Conservation (phyloP, 2,888 invertebrate genomes). For the Athalia rosae region DNA sequence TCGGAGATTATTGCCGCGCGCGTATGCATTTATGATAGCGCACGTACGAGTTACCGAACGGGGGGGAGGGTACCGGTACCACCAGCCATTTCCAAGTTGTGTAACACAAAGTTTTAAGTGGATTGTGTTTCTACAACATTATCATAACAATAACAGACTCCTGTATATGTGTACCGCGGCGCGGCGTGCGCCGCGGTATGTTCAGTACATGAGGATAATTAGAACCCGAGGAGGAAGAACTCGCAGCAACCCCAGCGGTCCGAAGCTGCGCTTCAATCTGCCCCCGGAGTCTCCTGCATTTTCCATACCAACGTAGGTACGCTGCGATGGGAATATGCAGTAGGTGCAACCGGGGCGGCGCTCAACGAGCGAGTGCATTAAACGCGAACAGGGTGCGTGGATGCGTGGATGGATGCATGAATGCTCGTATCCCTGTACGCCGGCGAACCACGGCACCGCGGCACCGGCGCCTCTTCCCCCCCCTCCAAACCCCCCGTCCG, state of each 20-base stretch:
- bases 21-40: too few species aligned
- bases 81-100: slow-evolving; percentile 2
- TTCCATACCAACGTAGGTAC: too few species aligned
- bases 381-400: slow-evolving; percentile 14
- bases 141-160: slow-evolving; percentile 27
- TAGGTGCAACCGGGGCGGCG: neutral
- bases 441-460: slow-evolving; percentile 5
- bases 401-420: slow-evolving; percentile 17
- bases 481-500: neutral
- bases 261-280: neutral
- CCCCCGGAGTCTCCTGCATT: neutral
- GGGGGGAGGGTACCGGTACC: neutral
- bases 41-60: too few species aligned
- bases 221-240: slow-evolving; percentile 12
- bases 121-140: slow-evolving; percentile 27
- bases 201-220: slow-evolving; percentile 30
- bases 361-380: slow-evolving; percentile 23
- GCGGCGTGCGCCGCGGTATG: slow-evolving; percentile 9
- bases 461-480: neutral
- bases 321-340: too few species aligned
- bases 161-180: too few species aligned
- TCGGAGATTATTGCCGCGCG: too few species aligned
- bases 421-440: neutral
- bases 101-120: slow-evolving; percentile 28
- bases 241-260: neutral